Percentiles rank a stretch among this genome's conserved stretches.
phyloP scores from a whole-genome alignment of 2,888 invertebrate genomes.

The Oscheius myriophilus region DNA sequence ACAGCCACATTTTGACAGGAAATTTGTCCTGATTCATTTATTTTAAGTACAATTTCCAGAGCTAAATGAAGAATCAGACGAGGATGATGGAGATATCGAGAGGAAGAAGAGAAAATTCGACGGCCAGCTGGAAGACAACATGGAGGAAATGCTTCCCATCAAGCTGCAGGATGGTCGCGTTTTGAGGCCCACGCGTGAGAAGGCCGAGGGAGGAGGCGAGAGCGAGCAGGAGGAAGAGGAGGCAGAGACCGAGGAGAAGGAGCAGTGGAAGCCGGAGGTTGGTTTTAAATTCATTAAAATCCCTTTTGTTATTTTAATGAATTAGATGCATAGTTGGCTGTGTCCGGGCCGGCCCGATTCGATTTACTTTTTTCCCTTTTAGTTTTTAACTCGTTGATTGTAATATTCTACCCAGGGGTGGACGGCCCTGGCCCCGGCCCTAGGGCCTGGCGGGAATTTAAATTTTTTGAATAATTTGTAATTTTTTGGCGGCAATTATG shows the following conservation, averaged over 20 bases:
- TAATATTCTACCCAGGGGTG: too few species aligned
- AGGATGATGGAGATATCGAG: slow-evolving; percentile 44
- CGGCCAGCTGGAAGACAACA: slow-evolving; percentile 45
- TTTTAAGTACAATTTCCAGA: too few species aligned
- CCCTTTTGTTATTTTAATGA: too few species aligned
- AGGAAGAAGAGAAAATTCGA: slow-evolving; percentile 49
- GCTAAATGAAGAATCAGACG: slow-evolving; percentile 23
- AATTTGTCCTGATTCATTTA: too few species aligned
- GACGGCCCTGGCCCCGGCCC: too few species aligned
- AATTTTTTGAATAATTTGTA: not conserved
- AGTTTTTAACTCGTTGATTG: too few species aligned
- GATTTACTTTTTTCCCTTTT: too few species aligned
- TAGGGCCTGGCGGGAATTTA: too few species aligned
- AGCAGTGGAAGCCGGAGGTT: slow-evolving; percentile 33
- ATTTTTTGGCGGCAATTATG: not conserved
- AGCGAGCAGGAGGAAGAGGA: slow-evolving; percentile 39
- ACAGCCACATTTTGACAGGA: too few species aligned
- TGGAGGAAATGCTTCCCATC: slow-evolving; percentile 61
- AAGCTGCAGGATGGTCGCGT: slow-evolving; percentile 61
- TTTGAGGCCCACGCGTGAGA: slow-evolving; percentile 53
- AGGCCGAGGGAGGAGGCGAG: slow-evolving; percentile 37
- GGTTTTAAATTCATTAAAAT: not conserved
- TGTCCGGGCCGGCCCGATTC: too few species aligned
- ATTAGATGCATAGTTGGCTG: too few species aligned
- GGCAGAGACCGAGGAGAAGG: slow-evolving; percentile 44